Percentiles rank a stretch among this genome's conserved stretches.
Conservation (phyloP, 2,113 vertebrate genomes). For the Neolamprologus cancellatus region DNA sequence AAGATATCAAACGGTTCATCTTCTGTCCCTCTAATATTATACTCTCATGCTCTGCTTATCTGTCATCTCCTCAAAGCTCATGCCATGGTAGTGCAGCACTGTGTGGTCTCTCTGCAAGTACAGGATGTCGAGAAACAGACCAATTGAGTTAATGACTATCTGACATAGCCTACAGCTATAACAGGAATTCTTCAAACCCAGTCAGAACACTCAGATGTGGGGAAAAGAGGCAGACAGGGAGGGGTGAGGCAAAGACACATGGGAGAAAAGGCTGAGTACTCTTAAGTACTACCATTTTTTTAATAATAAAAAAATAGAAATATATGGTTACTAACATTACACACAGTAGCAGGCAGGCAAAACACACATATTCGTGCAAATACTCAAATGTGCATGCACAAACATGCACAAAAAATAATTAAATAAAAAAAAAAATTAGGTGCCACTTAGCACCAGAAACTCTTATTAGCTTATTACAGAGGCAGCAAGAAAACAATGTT, state of each 20-base stretch:
- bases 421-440: neutral
- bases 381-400: neutral
- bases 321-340: neutral
- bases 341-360: constrained; percentile 5
- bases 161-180: constrained; percentile 32
- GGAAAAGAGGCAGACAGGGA: constrained; percentile 2
- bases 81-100: constrained; percentile 28
- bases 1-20: constrained; percentile 15
- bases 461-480: constrained; percentile 1
- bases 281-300: neutral
- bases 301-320: neutral
- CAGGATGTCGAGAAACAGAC: constrained; percentile 34
- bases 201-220: constrained; percentile 47
- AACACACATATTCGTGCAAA: neutral
- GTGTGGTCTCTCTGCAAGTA: constrained; percentile 51
- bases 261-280: neutral
- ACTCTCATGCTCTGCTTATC: constrained; percentile 21
- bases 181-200: constrained; percentile 36
- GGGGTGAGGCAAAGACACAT: neutral
- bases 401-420: neutral
- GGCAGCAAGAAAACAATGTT: constrained; percentile 36
- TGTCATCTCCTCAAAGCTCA: constrained; percentile 39
- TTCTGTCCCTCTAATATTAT: constrained; percentile 36
- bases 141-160: constrained; percentile 47
- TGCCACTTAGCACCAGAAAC: constrained; percentile 38